Percentiles rank a stretch among this genome's conserved stretches.
Conservation (phyloP, 2,888 invertebrate species). For the Cephus pulcher region DNA sequence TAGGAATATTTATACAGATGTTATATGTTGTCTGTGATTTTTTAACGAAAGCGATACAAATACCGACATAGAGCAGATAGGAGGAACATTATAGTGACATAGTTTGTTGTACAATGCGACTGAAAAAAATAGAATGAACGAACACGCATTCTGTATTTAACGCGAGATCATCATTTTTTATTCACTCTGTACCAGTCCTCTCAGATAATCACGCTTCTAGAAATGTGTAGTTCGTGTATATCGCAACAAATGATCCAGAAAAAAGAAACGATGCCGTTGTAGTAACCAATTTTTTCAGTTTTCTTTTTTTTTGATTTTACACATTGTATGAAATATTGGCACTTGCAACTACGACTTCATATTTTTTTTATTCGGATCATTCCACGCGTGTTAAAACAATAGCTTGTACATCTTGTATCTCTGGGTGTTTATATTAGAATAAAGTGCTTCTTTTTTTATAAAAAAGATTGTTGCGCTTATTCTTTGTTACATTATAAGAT, state of each 20-base stretch:
- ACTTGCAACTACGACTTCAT: background rate
- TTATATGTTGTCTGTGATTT: constrained; percentile 50
- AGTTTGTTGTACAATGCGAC: background rate
- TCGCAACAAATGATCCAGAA: background rate
- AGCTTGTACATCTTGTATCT: background rate
- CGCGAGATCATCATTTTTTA: background rate
- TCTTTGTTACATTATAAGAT: background rate
- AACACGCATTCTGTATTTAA: background rate
- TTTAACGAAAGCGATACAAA: constrained; percentile 19
- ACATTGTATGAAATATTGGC: background rate
- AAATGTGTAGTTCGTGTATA: background rate
- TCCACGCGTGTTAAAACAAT: background rate
- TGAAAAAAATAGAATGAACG: background rate
- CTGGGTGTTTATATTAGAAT: constrained; percentile 12
- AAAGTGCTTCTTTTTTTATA: constrained; percentile 6
- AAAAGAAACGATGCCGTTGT: background rate
- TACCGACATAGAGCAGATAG: background rate
- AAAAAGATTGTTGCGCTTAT: background rate
- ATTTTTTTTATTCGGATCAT: background rate
- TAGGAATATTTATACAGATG: constrained; percentile 45
- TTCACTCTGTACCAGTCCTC: background rate
- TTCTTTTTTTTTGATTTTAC: background rate
- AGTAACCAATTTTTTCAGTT: background rate
- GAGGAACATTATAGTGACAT: background rate
- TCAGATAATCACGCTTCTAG: background rate